Conservation (phyloP, 2,113 vertebrate genomes). For the Empidonax traillii region DNA sequence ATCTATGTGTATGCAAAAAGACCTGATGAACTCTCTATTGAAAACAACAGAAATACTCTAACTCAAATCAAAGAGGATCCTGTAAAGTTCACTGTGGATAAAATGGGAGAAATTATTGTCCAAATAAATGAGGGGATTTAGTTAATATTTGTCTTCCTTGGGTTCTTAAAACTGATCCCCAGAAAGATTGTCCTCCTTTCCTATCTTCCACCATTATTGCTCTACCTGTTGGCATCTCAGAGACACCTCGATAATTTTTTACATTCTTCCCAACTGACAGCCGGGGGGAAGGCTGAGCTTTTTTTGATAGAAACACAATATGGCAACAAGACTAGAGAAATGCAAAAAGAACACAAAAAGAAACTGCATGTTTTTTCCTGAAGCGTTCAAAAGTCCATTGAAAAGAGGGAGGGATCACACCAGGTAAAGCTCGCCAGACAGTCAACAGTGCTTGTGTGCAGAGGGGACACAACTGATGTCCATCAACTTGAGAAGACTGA, state of each 20-base stretch:
- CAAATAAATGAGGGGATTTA: neutral
- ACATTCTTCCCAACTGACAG: neutral
- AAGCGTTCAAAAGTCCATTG: fast-evolving
- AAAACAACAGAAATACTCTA: neutral
- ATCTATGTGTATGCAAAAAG: neutral
- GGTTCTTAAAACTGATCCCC: neutral
- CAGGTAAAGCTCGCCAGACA: neutral
- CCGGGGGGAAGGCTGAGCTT: neutral
- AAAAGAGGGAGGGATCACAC: neutral
- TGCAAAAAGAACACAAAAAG: neutral
- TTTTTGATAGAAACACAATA: neutral
- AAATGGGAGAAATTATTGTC: neutral
- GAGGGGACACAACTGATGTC: fast-evolving
- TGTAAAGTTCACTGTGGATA: neutral
- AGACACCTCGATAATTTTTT: neutral
- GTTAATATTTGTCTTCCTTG: neutral
- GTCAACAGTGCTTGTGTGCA: fast-evolving
- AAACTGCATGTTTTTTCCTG: neutral
- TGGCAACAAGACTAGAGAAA: neutral
- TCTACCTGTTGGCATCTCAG: neutral
- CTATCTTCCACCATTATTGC: neutral
- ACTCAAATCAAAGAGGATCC: neutral
- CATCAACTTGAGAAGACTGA: neutral
- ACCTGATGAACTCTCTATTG: fast-evolving
- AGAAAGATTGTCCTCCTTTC: neutral